Evolutionary conservation across 2,888 invertebrate genomes (phyloP).

Genomic region (Biston betularia): DNA sequence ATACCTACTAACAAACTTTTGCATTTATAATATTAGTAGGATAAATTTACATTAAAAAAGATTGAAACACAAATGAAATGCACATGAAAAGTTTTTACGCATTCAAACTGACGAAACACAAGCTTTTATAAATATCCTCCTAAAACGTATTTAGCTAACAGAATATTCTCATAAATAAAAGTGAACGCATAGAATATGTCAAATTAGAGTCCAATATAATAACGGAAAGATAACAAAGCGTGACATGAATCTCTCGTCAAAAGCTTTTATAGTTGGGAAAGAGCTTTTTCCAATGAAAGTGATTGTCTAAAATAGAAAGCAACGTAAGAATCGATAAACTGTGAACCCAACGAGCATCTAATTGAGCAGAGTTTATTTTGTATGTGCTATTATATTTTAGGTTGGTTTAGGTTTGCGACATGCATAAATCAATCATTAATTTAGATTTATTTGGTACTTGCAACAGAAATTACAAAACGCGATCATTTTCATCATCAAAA

Average conservation of each 20-base stretch:
- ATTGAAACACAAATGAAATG: not conserved
- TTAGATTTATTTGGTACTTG: too few relatives aligned
- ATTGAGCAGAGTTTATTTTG: not conserved
- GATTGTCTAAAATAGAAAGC: constrained; percentile 21
- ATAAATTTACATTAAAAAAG: too few relatives aligned
- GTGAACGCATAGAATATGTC: constrained; percentile 34
- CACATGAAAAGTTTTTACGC: not conserved
- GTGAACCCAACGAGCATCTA: not conserved
- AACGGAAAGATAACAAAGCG: constrained; percentile 33
- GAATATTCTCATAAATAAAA: constrained; percentile 32
- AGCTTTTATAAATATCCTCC: constrained; percentile 17
- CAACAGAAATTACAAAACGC: too few relatives aligned
- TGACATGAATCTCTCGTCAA: constrained; percentile 37
- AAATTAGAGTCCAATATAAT: constrained; percentile 35
- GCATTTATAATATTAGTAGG: too few relatives aligned
- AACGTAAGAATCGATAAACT: constrained; percentile 1
- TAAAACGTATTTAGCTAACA: constrained; percentile 34
- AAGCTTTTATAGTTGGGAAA: constrained; percentile 41
- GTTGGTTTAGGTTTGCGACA: not conserved
- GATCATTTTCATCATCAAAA: too few relatives aligned
- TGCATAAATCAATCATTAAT: too few relatives aligned
- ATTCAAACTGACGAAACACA: not conserved
- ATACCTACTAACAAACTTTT: too few relatives aligned
- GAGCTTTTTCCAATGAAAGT: constrained; percentile 22
- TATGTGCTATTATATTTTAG: not conserved